These are phyloP conservation scores for Mungos mungo DNA, from an alignment of 2,113 vertebrate genomes.

Conservation along the genomic window DNA sequence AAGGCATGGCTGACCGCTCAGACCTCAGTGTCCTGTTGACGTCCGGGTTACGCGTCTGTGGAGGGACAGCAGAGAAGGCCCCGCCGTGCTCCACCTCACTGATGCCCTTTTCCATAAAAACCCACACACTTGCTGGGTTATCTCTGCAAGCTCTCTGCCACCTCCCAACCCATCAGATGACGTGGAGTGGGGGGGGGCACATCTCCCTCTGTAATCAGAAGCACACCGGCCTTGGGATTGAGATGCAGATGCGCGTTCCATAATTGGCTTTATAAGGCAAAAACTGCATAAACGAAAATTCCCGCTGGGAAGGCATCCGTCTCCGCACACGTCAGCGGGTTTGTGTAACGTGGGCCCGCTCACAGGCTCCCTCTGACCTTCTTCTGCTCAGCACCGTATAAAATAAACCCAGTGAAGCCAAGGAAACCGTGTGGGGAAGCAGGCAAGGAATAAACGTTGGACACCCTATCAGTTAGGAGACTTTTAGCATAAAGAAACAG, in stretches of 20 bases:
- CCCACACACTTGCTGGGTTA: rapidly evolving
- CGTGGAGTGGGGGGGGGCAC: background rate
- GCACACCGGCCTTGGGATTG: background rate
- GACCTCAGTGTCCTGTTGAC: background rate
- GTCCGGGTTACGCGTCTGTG: rapidly evolving
- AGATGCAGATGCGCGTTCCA: background rate
- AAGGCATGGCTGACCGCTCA: background rate
- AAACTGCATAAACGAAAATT: background rate
- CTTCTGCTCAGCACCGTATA: background rate
- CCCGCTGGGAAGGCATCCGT: background rate
- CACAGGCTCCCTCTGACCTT: background rate
- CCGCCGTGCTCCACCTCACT: rapidly evolving
- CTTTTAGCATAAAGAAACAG: background rate
- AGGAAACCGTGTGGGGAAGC: background rate
- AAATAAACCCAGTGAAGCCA: background rate
- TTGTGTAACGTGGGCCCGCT: background rate
- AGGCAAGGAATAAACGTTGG: background rate
- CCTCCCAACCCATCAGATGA: background rate
- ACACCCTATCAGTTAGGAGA: background rate
- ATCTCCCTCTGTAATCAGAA: background rate
- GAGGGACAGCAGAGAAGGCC: rapidly evolving
- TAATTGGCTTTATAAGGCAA: background rate
- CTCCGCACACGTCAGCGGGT: background rate
- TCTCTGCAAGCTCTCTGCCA: background rate
- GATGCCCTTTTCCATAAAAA: background rate